Conservation (phyloP, 2,113 vertebrate genomes). For the Tragelaphus imberbis region DNA sequence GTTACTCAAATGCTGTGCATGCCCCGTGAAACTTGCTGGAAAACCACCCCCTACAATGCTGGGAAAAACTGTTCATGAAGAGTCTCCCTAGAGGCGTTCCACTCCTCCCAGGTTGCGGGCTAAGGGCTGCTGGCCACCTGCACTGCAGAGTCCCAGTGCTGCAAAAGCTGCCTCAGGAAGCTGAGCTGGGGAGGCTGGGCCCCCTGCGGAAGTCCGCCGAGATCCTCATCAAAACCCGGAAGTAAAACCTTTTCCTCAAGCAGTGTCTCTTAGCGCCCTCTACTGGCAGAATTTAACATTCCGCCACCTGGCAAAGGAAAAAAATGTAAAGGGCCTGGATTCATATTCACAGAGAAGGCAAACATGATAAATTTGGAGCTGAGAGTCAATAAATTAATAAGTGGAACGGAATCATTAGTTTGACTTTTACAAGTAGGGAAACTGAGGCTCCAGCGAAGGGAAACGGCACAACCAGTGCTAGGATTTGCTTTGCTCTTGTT, state of each 20-base stretch:
- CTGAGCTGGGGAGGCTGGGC: neutral
- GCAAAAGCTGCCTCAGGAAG: neutral
- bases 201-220: neutral
- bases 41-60: neutral
- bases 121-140: neutral
- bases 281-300: neutral
- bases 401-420: neutral
- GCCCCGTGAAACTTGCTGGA: neutral
- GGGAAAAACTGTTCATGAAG: neutral
- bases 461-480: neutral
- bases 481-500: neutral
- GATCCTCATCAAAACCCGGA: accelerated
- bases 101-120: too few species aligned
- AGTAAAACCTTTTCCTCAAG: neutral
- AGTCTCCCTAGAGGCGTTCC: neutral
- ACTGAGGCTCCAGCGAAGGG: neutral
- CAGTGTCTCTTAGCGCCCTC: neutral
- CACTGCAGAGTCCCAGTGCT: neutral
- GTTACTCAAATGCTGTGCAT: neutral
- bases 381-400: neutral
- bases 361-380: neutral
- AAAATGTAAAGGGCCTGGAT: neutral
- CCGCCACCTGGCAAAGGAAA: neutral
- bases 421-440: neutral
- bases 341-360: neutral